phyloP scores from a whole-genome alignment of 2,113 vertebrate species.

The Apaloderma vittatum region DNA sequence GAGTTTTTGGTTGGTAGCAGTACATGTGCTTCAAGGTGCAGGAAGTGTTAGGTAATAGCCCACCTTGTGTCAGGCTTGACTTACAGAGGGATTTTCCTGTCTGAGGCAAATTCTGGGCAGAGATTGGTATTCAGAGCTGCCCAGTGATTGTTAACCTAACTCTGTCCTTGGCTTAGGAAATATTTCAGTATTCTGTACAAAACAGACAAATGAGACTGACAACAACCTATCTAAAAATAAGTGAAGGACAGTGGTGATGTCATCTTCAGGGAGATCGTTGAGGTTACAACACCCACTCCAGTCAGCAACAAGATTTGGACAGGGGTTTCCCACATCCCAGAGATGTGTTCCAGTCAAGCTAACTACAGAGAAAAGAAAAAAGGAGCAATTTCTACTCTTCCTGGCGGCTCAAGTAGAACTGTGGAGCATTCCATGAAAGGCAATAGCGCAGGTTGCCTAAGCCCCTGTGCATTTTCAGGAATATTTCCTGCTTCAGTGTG shows the following conservation, averaged over 20 bases:
- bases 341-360: not conserved
- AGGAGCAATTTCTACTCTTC: not conserved
- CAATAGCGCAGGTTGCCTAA: not conserved
- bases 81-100: not conserved
- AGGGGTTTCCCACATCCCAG: not conserved
- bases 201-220: not conserved
- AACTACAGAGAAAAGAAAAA: not conserved
- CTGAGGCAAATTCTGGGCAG: not conserved
- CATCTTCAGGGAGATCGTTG: not conserved
- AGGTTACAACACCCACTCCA: not conserved
- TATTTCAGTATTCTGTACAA: not conserved
- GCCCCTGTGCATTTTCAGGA: not conserved
- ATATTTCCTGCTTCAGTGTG: not conserved
- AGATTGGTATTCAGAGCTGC: not conserved
- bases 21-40: not conserved
- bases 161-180: conserved; percentile 25
- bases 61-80: not conserved
- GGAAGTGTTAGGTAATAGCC: not conserved
- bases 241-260: conserved; percentile 14
- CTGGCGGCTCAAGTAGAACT: not conserved
- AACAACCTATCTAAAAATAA: conserved; percentile 41
- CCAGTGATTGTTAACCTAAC: not conserved
- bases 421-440: not conserved
- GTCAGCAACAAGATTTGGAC: not conserved
- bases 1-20: not conserved